These are phyloP conservation scores for Ctenochaetus hawaiiensis DNA, from an alignment of 2,797 vertebrate genomes.

Conservation along the genomic window DNA sequence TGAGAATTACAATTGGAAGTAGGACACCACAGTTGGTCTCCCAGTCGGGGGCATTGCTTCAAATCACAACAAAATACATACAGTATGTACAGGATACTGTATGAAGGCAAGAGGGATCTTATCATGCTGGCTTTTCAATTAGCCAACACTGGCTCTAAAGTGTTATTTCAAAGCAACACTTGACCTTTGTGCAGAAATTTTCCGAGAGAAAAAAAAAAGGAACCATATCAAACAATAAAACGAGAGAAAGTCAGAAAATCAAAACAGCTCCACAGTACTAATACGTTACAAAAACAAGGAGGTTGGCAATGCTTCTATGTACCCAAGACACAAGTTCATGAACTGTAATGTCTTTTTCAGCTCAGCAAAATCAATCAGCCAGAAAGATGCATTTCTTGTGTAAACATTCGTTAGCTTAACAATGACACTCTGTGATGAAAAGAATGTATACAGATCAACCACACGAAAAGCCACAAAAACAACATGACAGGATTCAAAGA, in stretches of 20 bases:
- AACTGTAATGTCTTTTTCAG: conserved; percentile 45
- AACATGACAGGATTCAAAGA: conserved; percentile 62
- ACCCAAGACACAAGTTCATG: conserved; percentile 63
- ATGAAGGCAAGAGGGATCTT: conserved; percentile 42
- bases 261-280: conserved; percentile 79
- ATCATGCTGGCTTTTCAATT: conserved; percentile 44
- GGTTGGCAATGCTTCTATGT: conserved; percentile 72
- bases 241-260: conserved; percentile 51
- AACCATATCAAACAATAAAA: conserved; percentile 74
- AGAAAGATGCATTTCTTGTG: conserved; percentile 69
- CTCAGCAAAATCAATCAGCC: conserved; percentile 58
- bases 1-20: conserved; percentile 67
- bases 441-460: conserved; percentile 65
- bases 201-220: conserved; percentile 43
- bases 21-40: conserved; percentile 54
- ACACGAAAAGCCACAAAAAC: conserved; percentile 69
- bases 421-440: conserved; percentile 64
- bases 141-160: conserved; percentile 35
- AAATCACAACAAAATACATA: conserved; percentile 61
- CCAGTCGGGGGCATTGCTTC: conserved; percentile 43
- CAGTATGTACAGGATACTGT: conserved; percentile 50
- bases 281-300: conserved; percentile 79
- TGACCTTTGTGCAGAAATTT: conserved; percentile 79
- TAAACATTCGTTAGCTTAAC: conserved; percentile 72
- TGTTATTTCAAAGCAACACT: conserved; percentile 75